Percentiles rank a stretch among this genome's conserved stretches.
These are phyloP conservation scores for Orchestia grillus DNA, from an alignment of 1,140 invertebrate genomes.

Conservation along the genomic window DNA sequence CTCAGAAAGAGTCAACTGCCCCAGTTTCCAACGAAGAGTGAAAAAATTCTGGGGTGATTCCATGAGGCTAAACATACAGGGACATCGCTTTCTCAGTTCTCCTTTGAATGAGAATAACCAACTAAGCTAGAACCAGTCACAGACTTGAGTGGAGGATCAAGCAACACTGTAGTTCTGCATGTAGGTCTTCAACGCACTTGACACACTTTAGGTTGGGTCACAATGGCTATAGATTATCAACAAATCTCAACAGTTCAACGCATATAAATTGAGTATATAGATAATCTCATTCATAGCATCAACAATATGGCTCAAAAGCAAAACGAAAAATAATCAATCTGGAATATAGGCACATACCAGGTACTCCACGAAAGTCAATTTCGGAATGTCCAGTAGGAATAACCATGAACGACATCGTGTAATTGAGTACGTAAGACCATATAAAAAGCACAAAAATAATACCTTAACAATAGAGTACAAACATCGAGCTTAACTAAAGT, in stretches of 20 bases:
- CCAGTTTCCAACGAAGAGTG: background rate
- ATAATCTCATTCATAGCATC: background rate
- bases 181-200: background rate
- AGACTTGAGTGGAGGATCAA: background rate
- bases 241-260: background rate
- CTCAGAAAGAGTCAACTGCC: background rate
- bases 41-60: background rate
- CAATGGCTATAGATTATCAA: background rate
- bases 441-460: background rate
- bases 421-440: background rate
- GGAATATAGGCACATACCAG: background rate
- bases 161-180: background rate
- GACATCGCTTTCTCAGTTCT: background rate
- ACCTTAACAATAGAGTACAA: background rate
- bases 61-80: background rate
- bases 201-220: background rate
- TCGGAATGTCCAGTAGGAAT: background rate
- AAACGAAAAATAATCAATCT: background rate
- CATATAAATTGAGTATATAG: background rate
- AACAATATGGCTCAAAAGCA: background rate
- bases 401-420: background rate
- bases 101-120: background rate
- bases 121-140: background rate
- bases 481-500: background rate
- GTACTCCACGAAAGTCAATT: background rate